Conservation (phyloP, 2,888 invertebrate species). For the Pherbina coryleti region DNA sequence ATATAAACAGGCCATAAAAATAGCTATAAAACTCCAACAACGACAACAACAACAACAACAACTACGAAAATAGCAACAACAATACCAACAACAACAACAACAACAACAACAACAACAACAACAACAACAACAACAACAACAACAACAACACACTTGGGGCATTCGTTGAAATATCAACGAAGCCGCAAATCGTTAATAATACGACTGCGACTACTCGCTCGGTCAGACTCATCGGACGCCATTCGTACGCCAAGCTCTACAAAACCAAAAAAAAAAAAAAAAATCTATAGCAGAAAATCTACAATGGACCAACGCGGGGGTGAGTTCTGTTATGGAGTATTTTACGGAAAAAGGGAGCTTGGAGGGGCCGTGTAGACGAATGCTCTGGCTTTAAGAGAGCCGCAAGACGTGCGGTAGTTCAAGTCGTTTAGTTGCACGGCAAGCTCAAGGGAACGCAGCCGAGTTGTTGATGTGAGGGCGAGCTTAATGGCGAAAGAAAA, state of each 20-base stretch:
- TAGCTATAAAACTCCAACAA: constrained; percentile 30
- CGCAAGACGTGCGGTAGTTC: no score
- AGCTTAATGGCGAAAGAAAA: no score
- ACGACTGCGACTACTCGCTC: constrained; percentile 15
- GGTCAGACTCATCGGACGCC: not conserved
- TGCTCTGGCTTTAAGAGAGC: no score
- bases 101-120: no score
- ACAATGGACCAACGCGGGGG: not conserved
- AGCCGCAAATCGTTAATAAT: constrained; percentile 21
- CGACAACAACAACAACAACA: constrained; percentile 12
- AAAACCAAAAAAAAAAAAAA: no score
- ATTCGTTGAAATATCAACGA: constrained; percentile 31
- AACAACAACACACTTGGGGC: not conserved
- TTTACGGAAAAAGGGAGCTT: not conserved
- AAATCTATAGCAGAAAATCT: no score
- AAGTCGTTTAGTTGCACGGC: no score
- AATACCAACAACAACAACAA: constrained; percentile 20
- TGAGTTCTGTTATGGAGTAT: not conserved
- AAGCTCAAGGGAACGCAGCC: no score
- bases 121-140: constrained; percentile 10
- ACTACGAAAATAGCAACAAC: constrained; percentile 33
- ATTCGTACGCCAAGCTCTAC: constrained; percentile 9
- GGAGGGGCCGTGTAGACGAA: no score
- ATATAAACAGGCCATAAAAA: constrained; percentile 36
- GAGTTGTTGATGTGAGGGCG: no score